Conservation (phyloP, 1,140 invertebrate species). For the Pollicipes pollicipes region DNA sequence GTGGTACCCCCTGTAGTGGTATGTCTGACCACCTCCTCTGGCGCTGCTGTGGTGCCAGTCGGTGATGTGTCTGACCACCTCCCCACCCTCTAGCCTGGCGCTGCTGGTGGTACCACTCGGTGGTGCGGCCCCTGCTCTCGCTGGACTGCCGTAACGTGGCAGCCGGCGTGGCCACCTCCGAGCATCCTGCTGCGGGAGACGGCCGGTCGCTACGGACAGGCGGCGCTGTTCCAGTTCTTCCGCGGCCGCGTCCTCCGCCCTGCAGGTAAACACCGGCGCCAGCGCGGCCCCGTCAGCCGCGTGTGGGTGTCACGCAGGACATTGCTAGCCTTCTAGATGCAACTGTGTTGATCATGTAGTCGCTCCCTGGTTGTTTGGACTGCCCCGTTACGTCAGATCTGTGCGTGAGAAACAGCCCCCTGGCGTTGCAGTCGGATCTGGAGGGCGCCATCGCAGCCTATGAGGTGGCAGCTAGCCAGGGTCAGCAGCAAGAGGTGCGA, state of each 20-base stretch:
- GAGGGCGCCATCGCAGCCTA: constrained; percentile 6
- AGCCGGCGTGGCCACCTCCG: constrained; percentile 40
- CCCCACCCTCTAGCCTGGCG: constrained; percentile 34
- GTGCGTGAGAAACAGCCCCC: too few species aligned
- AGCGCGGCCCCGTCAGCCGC: too few species aligned
- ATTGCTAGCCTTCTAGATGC: too few species aligned
- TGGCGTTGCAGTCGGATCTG: constrained; percentile 7
- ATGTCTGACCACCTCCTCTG: constrained; percentile 38
- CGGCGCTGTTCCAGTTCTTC: constrained; percentile 52
- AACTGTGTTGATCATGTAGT: too few species aligned
- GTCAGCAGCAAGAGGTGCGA: constrained; percentile 42
- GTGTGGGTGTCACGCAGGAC: too few species aligned
- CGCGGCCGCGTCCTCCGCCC: constrained; percentile 40
- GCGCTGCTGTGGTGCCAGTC: constrained; percentile 37
- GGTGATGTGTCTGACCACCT: too few species aligned
- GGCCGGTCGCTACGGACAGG: constrained; percentile 39
- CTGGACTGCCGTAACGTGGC: constrained; percentile 41
- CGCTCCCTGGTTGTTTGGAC: too few species aligned
- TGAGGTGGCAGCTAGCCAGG: constrained; percentile 5
- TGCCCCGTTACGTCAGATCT: too few species aligned
- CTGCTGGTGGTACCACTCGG: constrained; percentile 56
- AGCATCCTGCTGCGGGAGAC: constrained; percentile 39
- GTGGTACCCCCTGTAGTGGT: too few species aligned
- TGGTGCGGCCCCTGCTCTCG: constrained; percentile 49
- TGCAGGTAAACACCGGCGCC: too few species aligned